These are phyloP conservation scores for Metalampra italica DNA, from an alignment of 2,888 invertebrate genomes.

Conservation along the genomic window DNA sequence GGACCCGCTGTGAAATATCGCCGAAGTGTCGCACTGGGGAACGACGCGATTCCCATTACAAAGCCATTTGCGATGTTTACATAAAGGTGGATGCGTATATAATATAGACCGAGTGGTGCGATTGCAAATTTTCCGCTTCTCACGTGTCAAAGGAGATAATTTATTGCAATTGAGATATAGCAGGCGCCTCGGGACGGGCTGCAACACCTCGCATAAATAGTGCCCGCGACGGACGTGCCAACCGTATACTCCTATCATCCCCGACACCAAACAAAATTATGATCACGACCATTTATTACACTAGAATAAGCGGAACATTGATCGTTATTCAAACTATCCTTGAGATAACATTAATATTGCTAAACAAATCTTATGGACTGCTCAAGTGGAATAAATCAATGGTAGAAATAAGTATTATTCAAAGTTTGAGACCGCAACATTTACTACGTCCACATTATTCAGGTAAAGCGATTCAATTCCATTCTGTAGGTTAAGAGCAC, in stretches of 20 bases:
- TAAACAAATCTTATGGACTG: conserved; percentile 4
- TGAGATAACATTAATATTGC: conserved; percentile 9
- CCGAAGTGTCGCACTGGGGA: conserved; percentile 57
- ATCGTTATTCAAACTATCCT: conserved; percentile 26
- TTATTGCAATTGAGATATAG: conserved; percentile 71
- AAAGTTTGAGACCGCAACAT: conserved; percentile 11
- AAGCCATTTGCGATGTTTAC: conserved; percentile 70
- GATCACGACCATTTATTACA: conserved; percentile 55
- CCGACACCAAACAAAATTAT: conserved; percentile 59
- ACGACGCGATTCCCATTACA: conserved; percentile 65
- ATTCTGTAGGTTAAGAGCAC: conserved; percentile 24
- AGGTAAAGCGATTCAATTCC: conserved; percentile 31
- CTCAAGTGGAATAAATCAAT: not conserved
- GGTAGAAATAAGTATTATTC: conserved; percentile 6
- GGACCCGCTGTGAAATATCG: conserved; percentile 67
- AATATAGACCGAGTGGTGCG: conserved; percentile 38
- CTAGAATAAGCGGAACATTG: conserved; percentile 38
- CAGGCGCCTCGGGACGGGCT: conserved; percentile 52
- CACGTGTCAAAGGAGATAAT: conserved; percentile 68
- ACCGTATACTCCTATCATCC: conserved; percentile 47
- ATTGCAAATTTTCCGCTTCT: conserved; percentile 71
- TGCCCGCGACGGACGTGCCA: conserved; percentile 40
- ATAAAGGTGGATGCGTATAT: conserved; percentile 47
- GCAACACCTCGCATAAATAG: conserved; percentile 65
- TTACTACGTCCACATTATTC: conserved; percentile 14